Evolutionary conservation across 2,888 invertebrate species (phyloP), one percentile per base, ranked within the genome.

Genomic region (Fragum fragum): DNA sequence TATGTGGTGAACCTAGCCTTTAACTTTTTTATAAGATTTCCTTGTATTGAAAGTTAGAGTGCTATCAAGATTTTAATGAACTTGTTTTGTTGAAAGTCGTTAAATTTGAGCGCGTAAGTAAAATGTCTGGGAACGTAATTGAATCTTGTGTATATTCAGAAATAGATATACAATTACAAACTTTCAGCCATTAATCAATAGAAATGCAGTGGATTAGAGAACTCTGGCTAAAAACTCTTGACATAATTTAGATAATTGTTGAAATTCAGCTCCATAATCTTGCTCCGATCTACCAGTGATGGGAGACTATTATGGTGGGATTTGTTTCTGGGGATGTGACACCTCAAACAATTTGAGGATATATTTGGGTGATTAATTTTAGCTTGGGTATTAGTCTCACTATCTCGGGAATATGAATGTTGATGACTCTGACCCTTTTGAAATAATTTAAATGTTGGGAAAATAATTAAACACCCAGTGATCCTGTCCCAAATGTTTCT

Each of bases 291-390:
- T 66, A 66, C 39, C 23, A 42, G 42, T 42, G 42, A 66, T 66
- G 11, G 42, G 66, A 42, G 42, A 66, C 66, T 66, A 42, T 66
- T 23, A 47, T 16, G 23, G 42, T 5, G 36, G 66, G 66, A 66
- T 66, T 66, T 66, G 66, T 66, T 66, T 66, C 66, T 39, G 6
- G 42, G 42, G n/a, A 9, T 66, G 66, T 66, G 66, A 66, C 66
- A 66, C 42, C 66, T 66, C 66, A 66, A 66, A 66, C 66, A 66
- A 66, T 66, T 66, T 66, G 21, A 66, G 66, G 66, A 66, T 66
- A 66, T 66, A 66, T 39, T 66, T 66, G 18, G 36, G 63, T 63
- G 63, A 63, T 63, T 63, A 63, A 63, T 63, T 63, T 63, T 32
- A 32, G 36, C 63, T 32, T 36, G 63, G 63, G 63, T 36, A 63